phyloP scores from a whole-genome alignment of 2,888 invertebrate species.

The Sclerodermus sp. region DNA sequence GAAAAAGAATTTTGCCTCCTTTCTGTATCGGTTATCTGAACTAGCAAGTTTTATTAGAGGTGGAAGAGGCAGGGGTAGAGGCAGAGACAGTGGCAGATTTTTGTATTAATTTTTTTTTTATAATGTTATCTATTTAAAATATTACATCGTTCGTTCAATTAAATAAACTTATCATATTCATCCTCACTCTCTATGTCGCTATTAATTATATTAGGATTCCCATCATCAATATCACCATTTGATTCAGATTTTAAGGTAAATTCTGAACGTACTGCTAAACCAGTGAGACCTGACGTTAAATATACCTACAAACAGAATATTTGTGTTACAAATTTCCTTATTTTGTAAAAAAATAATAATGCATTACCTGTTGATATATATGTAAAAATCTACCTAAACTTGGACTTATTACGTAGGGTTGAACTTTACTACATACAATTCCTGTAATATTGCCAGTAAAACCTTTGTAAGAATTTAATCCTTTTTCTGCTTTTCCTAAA shows the following conservation, averaged over 20 bases:
- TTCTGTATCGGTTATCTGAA: no score
- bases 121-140: no score
- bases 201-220: slow-evolving; percentile 31
- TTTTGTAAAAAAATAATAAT: slow-evolving; percentile 44
- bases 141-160: slow-evolving; percentile 68
- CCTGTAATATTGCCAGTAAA: slow-evolving; percentile 81
- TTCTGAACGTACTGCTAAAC: slow-evolving; percentile 65
- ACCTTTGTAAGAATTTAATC: slow-evolving; percentile 81
- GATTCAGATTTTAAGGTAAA: slow-evolving; percentile 40
- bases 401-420: slow-evolving; percentile 70
- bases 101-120: no score
- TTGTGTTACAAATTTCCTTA: slow-evolving; percentile 12
- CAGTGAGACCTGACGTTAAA: slow-evolving; percentile 79
- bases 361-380: slow-evolving; percentile 74
- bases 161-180: slow-evolving; percentile 71
- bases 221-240: slow-evolving; percentile 6
- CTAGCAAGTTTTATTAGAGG: no score
- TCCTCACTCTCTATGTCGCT: slow-evolving; percentile 56
- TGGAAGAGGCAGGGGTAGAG: no score
- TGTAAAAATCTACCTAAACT: slow-evolving; percentile 80
- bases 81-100: no score
- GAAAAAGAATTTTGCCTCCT: no score
- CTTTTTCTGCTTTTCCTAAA: slow-evolving; percentile 67
- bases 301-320: slow-evolving; percentile 67
- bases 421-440: slow-evolving; percentile 66